Base-by-base conservation (phyloP, 2,113 vertebrate species). In the Chaetorhynchus papuensis region DNA sequence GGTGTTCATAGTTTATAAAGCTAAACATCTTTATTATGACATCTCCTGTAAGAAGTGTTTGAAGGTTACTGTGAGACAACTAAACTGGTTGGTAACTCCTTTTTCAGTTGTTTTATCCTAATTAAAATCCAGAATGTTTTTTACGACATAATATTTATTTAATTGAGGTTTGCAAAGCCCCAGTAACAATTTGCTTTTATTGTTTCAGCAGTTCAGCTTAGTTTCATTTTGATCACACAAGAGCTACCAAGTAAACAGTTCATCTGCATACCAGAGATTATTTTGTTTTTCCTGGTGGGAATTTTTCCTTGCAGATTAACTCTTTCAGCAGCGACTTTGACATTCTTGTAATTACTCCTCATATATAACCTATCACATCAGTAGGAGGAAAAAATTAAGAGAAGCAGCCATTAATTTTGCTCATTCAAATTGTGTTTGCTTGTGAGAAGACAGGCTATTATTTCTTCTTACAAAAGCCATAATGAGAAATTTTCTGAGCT, bases 401-500 rank as follows among this genome's bases (percentile, higher is more conserved):
- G 79, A 94, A 95, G 87, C 72, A 77, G 72, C 57, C 41, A 64
- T 85, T 96, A 95, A 96, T 97, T 97, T 95, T 81, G 65, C 77
- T 96, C 95, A 94, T 96, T 97, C 79, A 91, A 66, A 93, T 90
- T 77, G 91, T 95, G 82, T 97, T 97, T 96, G 95, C 95, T 94
- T 19, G 3, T 12, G 9, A 83, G 95, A 90, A 96, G 97, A 93
- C 91, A 95, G 86, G 78, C 90, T 92, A 91, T 97, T 97, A 97
- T 96, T 94, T 95, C 90, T 90, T 95, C 91, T 92, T 89, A 77
- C 80, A 96, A 91, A 96, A 95, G 50, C 53, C 78, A 74, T 97
- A 96, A 97, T 97, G 96, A 97, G 94, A 96, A 96, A 95, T 97
- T 75, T 97, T 96, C 96, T 94, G 72, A 96, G 94, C 86, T 91